Percentiles rank a stretch among this genome's conserved stretches.
These are phyloP conservation scores for Forbesichthys agassizii DNA, from an alignment of 2,113 vertebrate genomes.

Conservation along the genomic window DNA sequence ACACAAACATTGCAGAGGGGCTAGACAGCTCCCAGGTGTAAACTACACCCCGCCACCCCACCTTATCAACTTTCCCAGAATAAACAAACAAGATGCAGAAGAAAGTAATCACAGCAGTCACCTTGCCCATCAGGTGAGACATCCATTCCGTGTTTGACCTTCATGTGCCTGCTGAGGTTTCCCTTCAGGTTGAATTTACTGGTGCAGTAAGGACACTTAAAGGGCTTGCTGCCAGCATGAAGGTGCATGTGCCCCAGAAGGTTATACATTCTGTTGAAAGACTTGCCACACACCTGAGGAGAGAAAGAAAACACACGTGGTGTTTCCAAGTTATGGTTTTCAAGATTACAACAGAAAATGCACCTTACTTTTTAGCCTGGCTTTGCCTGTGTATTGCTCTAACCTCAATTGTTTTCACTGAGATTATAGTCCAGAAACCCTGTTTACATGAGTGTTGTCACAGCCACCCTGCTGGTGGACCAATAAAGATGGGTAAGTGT, in stretches of 20 bases:
- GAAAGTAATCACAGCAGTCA: conserved; percentile 48
- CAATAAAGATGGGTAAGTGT: too few relatives aligned
- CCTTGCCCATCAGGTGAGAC: conserved; percentile 94
- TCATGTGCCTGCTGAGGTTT: conserved; percentile 98
- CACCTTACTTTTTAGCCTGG: too few relatives aligned
- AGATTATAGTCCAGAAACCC: too few relatives aligned
- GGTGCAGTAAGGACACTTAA: conserved; percentile 98
- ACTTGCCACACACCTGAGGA: conserved; percentile 92
- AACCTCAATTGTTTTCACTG: too few relatives aligned
- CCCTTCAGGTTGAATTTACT: conserved; percentile 99
- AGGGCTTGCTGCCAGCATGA: conserved; percentile 95
- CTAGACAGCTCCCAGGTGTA: too few relatives aligned
- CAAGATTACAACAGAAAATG: not conserved
- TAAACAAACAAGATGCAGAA: too few relatives aligned
- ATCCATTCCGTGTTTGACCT: conserved; percentile 97
- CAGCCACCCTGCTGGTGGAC: too few relatives aligned
- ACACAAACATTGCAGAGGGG: too few relatives aligned
- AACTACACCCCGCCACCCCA: too few relatives aligned
- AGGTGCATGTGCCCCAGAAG: conserved; percentile 98
- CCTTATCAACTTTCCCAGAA: not conserved
- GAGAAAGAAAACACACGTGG: not conserved
- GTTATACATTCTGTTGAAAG: conserved; percentile 99
- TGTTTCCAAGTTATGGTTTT: not conserved
- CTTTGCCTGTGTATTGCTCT: too few relatives aligned
- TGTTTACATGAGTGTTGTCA: too few relatives aligned